Base-by-base conservation (phyloP, 64 coral and sea anemone genomes). In the Actinia tenebrosa region DNA sequence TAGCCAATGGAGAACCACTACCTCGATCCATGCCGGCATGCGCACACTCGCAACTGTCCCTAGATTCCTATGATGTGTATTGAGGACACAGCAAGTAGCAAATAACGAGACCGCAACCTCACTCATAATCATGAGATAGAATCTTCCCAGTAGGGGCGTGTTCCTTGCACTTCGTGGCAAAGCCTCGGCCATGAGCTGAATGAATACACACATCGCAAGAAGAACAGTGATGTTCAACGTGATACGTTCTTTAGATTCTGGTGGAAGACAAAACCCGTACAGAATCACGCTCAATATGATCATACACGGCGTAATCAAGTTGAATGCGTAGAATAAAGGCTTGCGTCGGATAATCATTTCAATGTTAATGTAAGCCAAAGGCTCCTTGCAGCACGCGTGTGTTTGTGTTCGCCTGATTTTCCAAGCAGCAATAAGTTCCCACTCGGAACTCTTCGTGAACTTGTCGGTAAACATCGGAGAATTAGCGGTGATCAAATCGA, bases 111-210 rank as follows among this genome's bases (percentile, higher is more conserved):
- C 43, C 37, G 93, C 89, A 46, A 94, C 87, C 56, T 94, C 93
- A n/a, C 80, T 63, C 93, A 94, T 94, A 64, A 94, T 94, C 13
- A 89, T 94, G 56, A 94, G 91, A 79, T 94, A 94, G 78, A 94
- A 94, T 54, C 87, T 91, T 0, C 93, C 93, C 56, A 94, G 89
- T 9, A 94, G 68, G 5, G 93, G 93, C n/a, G 89, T 94, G 15
- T 79, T 88, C 45, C 91, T 89, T 14, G 93, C 90, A 46, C 86
- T 94, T 26, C 93, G 89, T 17, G 93, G 93, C 13, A 94, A 56
- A 59, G 93, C 84, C 63, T 94, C 89, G 17, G 89, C 93, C 10
- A 94, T 84, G 1, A 94, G 89, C n/a, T 94, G 86, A 16, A 94
- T 37, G 18, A 94, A 94, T 0, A 94, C 93, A 30, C 89, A 89